These are phyloP conservation scores for Pammene aurita DNA, from an alignment of 2,888 invertebrate species.

Conservation along the genomic window DNA sequence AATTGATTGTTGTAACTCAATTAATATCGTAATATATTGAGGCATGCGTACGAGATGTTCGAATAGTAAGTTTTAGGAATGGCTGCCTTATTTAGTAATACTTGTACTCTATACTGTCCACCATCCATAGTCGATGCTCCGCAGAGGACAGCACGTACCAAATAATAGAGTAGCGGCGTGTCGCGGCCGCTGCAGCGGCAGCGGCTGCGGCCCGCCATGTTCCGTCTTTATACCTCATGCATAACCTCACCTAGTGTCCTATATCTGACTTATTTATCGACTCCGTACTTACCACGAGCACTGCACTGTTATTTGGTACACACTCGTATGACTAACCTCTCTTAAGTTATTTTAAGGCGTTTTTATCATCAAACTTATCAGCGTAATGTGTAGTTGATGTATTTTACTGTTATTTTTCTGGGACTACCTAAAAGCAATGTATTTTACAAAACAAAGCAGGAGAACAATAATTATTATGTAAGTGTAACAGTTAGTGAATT, in stretches of 20 bases:
- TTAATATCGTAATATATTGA: conserved; percentile 61
- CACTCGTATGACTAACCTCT: conserved; percentile 63
- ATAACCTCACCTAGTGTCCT: conserved; percentile 73
- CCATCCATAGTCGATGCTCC: conserved; percentile 62
- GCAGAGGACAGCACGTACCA: conserved; percentile 64
- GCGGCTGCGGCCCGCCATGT: conserved; percentile 51
- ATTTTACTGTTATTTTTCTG: conserved; percentile 82
- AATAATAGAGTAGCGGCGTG: conserved; percentile 70
- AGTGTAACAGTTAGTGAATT: conserved; percentile 84
- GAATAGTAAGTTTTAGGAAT: conserved; percentile 66
- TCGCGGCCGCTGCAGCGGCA: conserved; percentile 38
- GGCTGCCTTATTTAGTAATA: conserved; percentile 76
- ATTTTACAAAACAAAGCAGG: conserved; percentile 82
- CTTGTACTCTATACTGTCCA: conserved; percentile 61
- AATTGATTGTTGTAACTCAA: conserved; percentile 58
- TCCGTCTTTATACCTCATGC: conserved; percentile 75
- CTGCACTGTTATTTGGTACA: conserved; percentile 82
- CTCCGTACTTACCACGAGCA: conserved; percentile 75
- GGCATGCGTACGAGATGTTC: conserved; percentile 66
- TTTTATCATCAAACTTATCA: conserved; percentile 74
- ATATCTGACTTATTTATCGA: conserved; percentile 66
- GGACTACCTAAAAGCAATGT: conserved; percentile 81
- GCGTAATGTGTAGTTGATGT: conserved; percentile 77
- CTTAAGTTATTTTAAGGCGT: conserved; percentile 75
- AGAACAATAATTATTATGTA: conserved; percentile 84